Percentiles rank a stretch among this genome's conserved stretches.
These are phyloP conservation scores for Phytoseiulus persimilis DNA, from an alignment of 2,888 invertebrate species.

Conservation along the genomic window DNA sequence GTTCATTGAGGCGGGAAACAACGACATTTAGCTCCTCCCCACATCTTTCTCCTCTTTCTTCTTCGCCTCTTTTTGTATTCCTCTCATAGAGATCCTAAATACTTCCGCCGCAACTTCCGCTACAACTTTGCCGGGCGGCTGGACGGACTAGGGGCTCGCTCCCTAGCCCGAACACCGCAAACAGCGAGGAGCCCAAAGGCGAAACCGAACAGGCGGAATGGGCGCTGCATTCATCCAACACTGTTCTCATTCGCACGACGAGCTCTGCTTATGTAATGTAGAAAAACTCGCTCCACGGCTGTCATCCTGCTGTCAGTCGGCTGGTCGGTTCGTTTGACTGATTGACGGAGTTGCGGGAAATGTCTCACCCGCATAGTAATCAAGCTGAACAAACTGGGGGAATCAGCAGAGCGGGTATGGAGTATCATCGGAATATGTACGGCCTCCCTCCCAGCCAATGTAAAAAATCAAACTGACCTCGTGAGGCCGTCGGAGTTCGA, in stretches of 20 bases:
- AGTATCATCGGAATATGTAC: background rate
- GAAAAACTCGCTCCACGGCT: background rate
- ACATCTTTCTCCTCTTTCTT: background rate
- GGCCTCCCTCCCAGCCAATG: background rate
- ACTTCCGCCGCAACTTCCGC: slow-evolving; percentile 35
- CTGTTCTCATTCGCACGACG: background rate
- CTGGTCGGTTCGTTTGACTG: background rate
- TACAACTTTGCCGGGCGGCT: background rate
- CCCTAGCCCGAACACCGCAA: background rate
- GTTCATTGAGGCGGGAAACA: background rate
- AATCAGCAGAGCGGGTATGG: background rate
- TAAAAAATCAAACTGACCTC: background rate
- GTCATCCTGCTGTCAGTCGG: background rate
- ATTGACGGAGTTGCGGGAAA: background rate
- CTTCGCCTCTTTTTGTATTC: background rate
- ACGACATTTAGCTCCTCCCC: background rate
- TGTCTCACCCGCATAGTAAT: background rate
- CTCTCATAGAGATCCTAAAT: slow-evolving; percentile 17
- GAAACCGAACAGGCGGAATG: too few species aligned
- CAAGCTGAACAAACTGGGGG: background rate
- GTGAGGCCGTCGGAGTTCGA: background rate
- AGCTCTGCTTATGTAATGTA: background rate
- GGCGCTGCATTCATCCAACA: background rate
- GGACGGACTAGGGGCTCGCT: background rate
- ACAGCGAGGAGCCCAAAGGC: background rate